These are phyloP conservation scores for Numida meleagris DNA, from an alignment of 2,113 vertebrate genomes.

Conservation along the genomic window DNA sequence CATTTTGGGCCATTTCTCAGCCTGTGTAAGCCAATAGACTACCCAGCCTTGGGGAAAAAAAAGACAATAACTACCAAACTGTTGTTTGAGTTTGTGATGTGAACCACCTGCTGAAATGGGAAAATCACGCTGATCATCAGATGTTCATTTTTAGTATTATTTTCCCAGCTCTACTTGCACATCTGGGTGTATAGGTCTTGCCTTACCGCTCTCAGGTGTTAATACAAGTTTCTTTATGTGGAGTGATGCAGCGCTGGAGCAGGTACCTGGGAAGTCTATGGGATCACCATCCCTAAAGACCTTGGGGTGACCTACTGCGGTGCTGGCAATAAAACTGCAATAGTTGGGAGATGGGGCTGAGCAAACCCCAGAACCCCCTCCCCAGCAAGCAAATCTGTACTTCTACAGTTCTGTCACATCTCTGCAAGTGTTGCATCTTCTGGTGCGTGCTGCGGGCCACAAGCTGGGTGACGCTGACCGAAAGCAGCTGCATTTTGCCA, in stretches of 20 bases:
- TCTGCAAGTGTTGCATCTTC: not conserved
- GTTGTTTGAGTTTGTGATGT: not conserved
- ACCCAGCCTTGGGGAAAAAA: not conserved
- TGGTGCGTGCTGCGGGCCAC: not conserved
- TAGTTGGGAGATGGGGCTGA: not conserved
- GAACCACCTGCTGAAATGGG: not conserved
- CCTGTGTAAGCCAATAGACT: not conserved
- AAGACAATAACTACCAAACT: not conserved
- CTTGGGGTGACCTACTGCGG: not conserved
- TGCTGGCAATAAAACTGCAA: not conserved
- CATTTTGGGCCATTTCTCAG: not conserved
- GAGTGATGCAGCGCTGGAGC: not conserved
- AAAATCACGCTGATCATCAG: not conserved
- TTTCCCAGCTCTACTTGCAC: not conserved
- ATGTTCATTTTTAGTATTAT: not conserved
- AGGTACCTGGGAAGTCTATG: not conserved
- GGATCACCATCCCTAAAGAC: not conserved
- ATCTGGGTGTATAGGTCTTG: not conserved
- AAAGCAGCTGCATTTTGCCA: not conserved
- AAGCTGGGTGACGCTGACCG: not conserved
- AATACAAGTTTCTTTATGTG: not conserved
- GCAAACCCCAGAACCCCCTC: not conserved
- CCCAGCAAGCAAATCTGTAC: not conserved
- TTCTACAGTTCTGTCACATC: not conserved
- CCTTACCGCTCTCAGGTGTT: fast-evolving